Base-by-base conservation (phyloP, 2,797 vertebrate genomes). In the Gastrophryne carolinensis region DNA sequence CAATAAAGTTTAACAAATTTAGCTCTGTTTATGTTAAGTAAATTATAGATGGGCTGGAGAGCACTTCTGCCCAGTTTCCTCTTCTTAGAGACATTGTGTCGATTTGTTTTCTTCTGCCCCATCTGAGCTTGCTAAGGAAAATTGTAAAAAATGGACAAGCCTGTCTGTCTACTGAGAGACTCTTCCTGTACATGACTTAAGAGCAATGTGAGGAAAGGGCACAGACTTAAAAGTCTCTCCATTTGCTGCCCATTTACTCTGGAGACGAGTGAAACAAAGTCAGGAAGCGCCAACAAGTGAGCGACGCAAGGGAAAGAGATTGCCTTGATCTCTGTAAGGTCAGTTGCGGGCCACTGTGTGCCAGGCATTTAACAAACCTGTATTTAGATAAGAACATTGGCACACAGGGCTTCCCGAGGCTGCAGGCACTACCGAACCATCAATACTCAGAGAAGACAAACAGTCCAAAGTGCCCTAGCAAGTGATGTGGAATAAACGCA, bases 221-320 rank as follows among this genome's bases (percentile, higher is more conserved):
- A 85, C 64, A 69, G 52, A 81, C 80, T 57, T 66, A 64, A 86
- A 86, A 87, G 79, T 21, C 66, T 34, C 10, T 73, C 79, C 79
- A 80, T 82, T 2, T 79, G 81, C 81, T 89, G 81, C 85, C 84
- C 81, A 78, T 86, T 87, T 81, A 1, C 67, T 80, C 70, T 85
- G 86, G 85, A 90, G 87, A 90, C 87, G 83, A 83, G 82, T 84
- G 86, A 89, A 92, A 91, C 88, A 92, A 91, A 88, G 85, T 83
- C 87, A 92, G 91, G 89, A 92, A 92, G 87, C 85, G 87, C 84
- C 84, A 89, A 83, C 81, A 83, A 82, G 84, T 76, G 81, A 67
- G 81, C 84, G 86, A 88, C 63, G 74, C 52, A 73, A 60, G 27
- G 69, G 65, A 84, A 85, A 86, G 83, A 87, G 87, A 90, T 86